Percentiles rank a stretch among this genome's conserved stretches.
Evolutionary conservation across 2,113 vertebrate species (phyloP).

Genomic region (Nesogale talazaci): DNA sequence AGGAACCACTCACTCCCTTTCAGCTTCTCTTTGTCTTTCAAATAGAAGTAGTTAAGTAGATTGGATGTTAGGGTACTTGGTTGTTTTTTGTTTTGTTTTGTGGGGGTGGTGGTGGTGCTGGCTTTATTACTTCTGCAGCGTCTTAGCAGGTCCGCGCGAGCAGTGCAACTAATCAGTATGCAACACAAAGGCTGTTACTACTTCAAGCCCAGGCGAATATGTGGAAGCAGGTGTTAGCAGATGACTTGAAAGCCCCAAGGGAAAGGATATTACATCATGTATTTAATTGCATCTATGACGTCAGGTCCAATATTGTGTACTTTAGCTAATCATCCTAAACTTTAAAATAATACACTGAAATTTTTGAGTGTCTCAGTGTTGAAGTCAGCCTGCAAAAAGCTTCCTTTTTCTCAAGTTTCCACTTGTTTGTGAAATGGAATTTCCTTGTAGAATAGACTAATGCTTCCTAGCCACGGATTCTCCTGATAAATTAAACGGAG

Average conservation of each 20-base stretch:
- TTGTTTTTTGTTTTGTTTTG: too few relatives aligned
- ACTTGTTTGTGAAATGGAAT: background rate
- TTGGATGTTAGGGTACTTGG: background rate
- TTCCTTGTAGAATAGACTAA: background rate
- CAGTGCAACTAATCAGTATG: background rate
- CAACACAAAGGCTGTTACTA: background rate
- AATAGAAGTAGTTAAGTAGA: slow-evolving; percentile 25
- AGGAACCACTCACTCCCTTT: too few relatives aligned
- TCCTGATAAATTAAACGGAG: background rate
- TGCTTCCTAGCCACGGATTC: background rate
- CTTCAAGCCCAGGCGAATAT: background rate
- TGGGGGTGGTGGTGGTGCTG: background rate
- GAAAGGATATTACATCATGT: background rate
- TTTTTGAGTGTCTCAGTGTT: background rate
- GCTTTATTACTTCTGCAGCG: background rate
- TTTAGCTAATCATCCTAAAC: slow-evolving; percentile 41
- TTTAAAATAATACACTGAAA: slow-evolving; percentile 51
- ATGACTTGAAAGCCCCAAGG: slow-evolving; percentile 5
- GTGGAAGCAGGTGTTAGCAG: slow-evolving; percentile 12
- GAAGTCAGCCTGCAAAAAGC: background rate
- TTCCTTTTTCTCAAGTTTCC: slow-evolving; percentile 34
- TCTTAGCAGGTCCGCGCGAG: background rate
- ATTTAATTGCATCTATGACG: background rate
- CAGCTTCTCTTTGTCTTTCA: background rate
- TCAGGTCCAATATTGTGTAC: background rate